A percentile compares a stretch with the other conserved stretches of the same genome.
Evolutionary conservation across 2,888 invertebrate species (phyloP).

Genomic region (Morpho deidamia): DNA sequence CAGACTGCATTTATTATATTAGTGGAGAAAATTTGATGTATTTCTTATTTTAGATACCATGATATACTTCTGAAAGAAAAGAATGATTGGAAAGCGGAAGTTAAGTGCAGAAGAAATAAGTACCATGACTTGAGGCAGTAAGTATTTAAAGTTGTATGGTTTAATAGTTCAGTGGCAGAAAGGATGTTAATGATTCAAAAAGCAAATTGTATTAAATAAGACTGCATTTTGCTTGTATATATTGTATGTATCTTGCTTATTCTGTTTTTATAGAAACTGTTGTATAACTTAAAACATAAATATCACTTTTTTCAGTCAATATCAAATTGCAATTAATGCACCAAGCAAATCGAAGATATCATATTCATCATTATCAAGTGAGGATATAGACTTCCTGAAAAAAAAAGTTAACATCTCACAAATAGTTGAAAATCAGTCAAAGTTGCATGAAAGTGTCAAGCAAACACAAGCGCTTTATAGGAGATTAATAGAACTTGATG

Average conservation of each 20-base stretch:
- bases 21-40: neutral
- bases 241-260: too few species aligned
- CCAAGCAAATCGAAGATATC: constrained; percentile 49
- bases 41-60: constrained; percentile 38
- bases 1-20: too few species aligned
- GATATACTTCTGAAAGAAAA: constrained; percentile 54
- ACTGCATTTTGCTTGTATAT: too few species aligned
- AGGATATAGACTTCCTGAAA: constrained; percentile 65
- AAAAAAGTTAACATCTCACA: constrained; percentile 55
- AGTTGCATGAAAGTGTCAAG: constrained; percentile 51
- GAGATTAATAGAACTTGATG: constrained; percentile 46
- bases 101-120: constrained; percentile 50
- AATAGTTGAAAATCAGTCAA: constrained; percentile 51
- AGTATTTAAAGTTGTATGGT: constrained; percentile 34
- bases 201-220: too few species aligned
- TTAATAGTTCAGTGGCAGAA: too few species aligned
- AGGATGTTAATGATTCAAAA: too few species aligned
- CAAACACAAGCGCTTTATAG: constrained; percentile 43
- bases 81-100: constrained; percentile 65
- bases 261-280: too few species aligned
- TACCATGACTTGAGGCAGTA: constrained; percentile 64
- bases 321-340: constrained; percentile 47
- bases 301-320: constrained; percentile 46
- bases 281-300: too few species aligned
- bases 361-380: constrained; percentile 54